Evolutionary conservation across 2,888 invertebrate species (phyloP).

Genomic region (Megalurothrips usitatus): DNA sequence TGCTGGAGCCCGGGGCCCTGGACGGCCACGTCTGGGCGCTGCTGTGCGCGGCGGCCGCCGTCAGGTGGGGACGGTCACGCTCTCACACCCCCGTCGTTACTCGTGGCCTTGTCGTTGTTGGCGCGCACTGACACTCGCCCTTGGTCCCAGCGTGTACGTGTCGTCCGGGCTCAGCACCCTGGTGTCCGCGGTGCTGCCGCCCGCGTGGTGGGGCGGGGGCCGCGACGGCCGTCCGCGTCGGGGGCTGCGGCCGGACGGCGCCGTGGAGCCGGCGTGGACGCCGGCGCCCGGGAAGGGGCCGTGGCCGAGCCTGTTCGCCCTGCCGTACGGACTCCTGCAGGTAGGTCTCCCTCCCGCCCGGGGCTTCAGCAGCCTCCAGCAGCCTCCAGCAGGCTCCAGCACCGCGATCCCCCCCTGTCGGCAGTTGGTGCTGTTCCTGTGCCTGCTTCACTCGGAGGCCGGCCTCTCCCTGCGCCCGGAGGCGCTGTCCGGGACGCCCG

Average conservation of each 20-base stretch:
- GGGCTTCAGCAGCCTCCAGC: no score
- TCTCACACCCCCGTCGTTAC: no score
- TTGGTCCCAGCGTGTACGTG: conserved; percentile 32
- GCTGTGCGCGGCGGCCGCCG: not conserved
- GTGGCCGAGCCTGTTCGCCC: conserved; percentile 7
- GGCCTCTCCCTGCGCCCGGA: not conserved
- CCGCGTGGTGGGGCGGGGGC: not conserved
- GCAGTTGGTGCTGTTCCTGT: conserved; percentile 9
- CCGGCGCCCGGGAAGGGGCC: conserved; percentile 6
- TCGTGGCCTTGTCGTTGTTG: no score
- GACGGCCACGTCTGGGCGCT: conserved; percentile 6
- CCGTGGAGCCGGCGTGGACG: not conserved
- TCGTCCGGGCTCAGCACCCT: conserved; percentile 32
- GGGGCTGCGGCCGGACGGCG: not conserved
- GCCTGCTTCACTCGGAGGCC: conserved; percentile 3
- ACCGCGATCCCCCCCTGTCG: not conserved
- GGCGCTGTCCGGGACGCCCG: no score
- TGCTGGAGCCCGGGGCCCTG: not conserved
- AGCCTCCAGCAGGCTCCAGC: no score
- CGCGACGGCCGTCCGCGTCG: not conserved
- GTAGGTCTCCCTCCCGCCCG: not conserved
- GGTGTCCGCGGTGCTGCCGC: conserved; percentile 10
- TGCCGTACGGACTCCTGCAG: conserved; percentile 5
- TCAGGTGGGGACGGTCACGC: conserved; percentile 1
- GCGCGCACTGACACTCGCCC: not conserved